Evolutionary conservation across 2,113 vertebrate species (phyloP).

Genomic region (Hippopotamus amphibius): DNA sequence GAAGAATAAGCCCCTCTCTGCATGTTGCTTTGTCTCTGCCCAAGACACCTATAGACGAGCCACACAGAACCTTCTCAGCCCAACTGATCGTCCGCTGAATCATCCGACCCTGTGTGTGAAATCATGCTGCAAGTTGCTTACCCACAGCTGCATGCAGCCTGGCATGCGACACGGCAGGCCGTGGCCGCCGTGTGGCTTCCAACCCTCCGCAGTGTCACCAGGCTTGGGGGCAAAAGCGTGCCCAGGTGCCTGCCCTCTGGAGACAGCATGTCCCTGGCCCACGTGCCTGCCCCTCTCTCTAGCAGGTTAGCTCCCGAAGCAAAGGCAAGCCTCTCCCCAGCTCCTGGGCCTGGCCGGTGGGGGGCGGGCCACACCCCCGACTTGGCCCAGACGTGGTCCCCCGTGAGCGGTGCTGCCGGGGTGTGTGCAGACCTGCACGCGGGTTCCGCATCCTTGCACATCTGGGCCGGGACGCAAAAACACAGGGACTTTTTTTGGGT

Average conservation of each 20-base stretch:
- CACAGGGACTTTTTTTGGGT: neutral
- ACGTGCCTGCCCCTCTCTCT: neutral
- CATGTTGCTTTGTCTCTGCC: slow-evolving; percentile 53
- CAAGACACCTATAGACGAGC: neutral
- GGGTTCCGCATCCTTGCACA: neutral
- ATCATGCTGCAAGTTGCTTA: neutral
- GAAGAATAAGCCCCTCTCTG: neutral
- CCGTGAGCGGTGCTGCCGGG: neutral
- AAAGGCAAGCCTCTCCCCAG: neutral
- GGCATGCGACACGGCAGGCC: accelerated
- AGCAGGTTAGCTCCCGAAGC: neutral
- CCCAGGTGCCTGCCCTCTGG: slow-evolving; percentile 23
- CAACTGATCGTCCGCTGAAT: neutral
- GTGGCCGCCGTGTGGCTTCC: neutral
- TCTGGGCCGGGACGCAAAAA: neutral
- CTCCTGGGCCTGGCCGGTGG: neutral
- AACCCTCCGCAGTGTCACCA: neutral
- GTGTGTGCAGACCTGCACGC: neutral
- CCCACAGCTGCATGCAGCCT: neutral
- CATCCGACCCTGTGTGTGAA: neutral
- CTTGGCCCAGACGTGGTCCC: neutral
- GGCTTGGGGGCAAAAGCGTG: neutral
- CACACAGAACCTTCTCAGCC: neutral
- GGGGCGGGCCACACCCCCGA: neutral
- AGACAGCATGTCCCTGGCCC: neutral